phyloP scores from a whole-genome alignment of 2,797 vertebrate genomes.

The Phataginus tetradactyla region DNA sequence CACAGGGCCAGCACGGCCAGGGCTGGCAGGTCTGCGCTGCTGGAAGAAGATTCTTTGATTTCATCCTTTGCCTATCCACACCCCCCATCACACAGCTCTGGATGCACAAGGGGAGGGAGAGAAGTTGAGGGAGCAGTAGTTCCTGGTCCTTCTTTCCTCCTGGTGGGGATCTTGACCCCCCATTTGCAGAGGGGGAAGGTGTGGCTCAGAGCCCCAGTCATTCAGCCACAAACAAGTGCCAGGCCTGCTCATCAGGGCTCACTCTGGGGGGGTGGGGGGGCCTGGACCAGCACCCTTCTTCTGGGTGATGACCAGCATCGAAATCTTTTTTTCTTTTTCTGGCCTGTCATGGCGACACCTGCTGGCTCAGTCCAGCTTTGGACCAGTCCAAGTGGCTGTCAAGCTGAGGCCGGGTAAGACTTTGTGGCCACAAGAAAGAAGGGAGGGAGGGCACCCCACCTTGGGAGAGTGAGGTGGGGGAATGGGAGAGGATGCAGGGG shows the following conservation, averaged over 20 bases:
- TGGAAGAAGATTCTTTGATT: background rate
- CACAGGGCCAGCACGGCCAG: background rate
- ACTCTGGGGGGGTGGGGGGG: background rate
- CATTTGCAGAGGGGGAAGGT: background rate
- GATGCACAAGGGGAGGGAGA: rapidly evolving
- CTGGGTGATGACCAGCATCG: background rate
- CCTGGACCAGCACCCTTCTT: background rate
- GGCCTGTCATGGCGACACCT: background rate
- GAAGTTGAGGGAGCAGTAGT: background rate
- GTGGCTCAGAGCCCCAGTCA: background rate
- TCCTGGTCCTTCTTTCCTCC: background rate
- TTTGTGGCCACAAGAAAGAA: background rate
- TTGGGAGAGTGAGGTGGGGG: background rate
- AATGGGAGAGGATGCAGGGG: background rate
- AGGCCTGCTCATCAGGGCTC: background rate
- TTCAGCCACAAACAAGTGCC: background rate
- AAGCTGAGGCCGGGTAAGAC: background rate
- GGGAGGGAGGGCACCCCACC: background rate
- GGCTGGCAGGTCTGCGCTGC: background rate
- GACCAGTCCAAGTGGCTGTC: background rate
- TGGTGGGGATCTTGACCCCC: background rate
- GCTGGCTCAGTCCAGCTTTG: background rate
- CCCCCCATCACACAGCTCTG: background rate
- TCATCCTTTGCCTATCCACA: background rate
- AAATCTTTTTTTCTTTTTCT: background rate